Percentiles rank a stretch among this genome's conserved stretches.
Conservation (phyloP, 2,888 invertebrate genomes). For the Caenorhabditis sp. region DNA sequence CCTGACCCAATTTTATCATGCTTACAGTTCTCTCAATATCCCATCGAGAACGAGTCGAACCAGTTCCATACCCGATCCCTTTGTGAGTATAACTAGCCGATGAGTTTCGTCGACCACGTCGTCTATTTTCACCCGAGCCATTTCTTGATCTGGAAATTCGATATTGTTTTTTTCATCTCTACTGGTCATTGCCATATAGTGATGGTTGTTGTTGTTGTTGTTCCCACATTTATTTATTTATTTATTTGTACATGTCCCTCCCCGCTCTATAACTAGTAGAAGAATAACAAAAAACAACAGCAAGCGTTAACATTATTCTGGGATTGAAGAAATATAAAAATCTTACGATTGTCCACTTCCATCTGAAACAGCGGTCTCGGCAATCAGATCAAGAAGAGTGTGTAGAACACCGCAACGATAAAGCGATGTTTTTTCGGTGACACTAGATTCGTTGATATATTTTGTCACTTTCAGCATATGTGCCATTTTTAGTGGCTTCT, state of each 20-base stretch:
- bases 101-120: conserved; percentile 43
- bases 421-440: conserved; percentile 56
- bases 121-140: conserved; percentile 37
- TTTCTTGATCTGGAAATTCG: conserved; percentile 34
- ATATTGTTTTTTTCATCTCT: too few relatives aligned
- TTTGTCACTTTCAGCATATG: conserved; percentile 60
- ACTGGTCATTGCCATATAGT: not conserved
- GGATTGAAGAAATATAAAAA: not conserved
- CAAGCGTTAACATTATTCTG: not conserved
- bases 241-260: not conserved
- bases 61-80: conserved; percentile 68
- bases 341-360: conserved; percentile 25
- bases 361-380: conserved; percentile 51
- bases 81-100: conserved; percentile 35
- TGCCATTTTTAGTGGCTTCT: conserved; percentile 61
- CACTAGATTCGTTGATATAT: conserved; percentile 56
- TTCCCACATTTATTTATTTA: conserved; percentile 6
- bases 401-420: conserved; percentile 57
- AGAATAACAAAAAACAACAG: not conserved
- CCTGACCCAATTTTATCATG: not conserved
- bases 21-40: conserved; percentile 63
- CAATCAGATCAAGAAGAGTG: conserved; percentile 56
- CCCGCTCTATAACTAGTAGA: not conserved
- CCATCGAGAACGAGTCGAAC: conserved; percentile 69
- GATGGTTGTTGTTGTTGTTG: not conserved